These are phyloP conservation scores for Aethes cnicana DNA, from an alignment of 2,888 invertebrate genomes.

Conservation along the genomic window DNA sequence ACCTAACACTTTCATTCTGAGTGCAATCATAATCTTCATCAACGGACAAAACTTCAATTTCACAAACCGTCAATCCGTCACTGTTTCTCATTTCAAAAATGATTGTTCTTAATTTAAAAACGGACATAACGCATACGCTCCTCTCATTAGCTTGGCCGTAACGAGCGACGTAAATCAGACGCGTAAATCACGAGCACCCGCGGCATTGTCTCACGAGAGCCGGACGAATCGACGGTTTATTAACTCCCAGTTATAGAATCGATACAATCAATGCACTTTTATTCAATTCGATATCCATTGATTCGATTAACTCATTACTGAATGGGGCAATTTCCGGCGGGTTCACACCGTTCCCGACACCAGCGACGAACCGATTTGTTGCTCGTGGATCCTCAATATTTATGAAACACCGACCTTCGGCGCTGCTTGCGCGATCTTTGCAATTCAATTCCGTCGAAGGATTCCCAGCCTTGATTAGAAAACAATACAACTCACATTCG, in stretches of 20 bases:
- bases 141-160: constrained; percentile 73
- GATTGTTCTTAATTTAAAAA: constrained; percentile 69
- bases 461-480: constrained; percentile 21
- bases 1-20: background rate
- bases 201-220: constrained; percentile 65
- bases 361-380: constrained; percentile 1
- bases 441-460: constrained; percentile 16
- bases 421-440: constrained; percentile 1
- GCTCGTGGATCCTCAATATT: constrained; percentile 6
- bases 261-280: constrained; percentile 43
- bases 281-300: constrained; percentile 13
- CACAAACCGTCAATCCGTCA: constrained; percentile 45
- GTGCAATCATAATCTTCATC: constrained; percentile 24
- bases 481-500: constrained; percentile 28
- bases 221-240: constrained; percentile 38
- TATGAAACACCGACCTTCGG: constrained; percentile 22
- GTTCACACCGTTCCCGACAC: background rate
- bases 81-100: constrained; percentile 38
- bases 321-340: constrained; percentile 7
- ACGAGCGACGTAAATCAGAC: constrained; percentile 76
- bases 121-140: constrained; percentile 55
- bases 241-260: constrained; percentile 52
- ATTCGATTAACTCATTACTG: constrained; percentile 6
- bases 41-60: constrained; percentile 22
- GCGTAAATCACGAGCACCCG: constrained; percentile 61